Percentiles rank a stretch among this genome's conserved stretches.
phyloP scores from a whole-genome alignment of 2,888 invertebrate species.

The Drosophila mimetica region DNA sequence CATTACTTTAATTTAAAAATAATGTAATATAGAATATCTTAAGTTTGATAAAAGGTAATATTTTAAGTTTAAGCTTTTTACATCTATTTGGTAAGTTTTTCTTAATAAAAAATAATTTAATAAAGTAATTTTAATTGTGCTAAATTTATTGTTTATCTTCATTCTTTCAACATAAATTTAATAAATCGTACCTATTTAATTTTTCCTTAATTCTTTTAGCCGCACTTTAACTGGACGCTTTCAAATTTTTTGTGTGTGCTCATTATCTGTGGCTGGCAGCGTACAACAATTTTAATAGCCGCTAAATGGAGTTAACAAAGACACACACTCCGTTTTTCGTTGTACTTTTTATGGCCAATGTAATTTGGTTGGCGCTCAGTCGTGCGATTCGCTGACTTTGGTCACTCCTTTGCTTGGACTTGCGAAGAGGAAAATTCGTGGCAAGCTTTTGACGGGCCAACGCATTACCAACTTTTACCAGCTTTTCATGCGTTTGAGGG shows the following conservation, averaged over 20 bases:
- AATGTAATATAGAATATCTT: too few relatives aligned
- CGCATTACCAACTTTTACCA: constrained; percentile 58
- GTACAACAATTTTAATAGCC: constrained; percentile 34
- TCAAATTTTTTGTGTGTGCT: constrained; percentile 14
- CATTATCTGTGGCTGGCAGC: constrained; percentile 32
- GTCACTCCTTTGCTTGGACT: constrained; percentile 17
- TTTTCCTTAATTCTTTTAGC: background rate
- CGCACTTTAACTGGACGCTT: constrained; percentile 19
- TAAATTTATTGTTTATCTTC: too few relatives aligned
- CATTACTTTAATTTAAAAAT: too few relatives aligned
- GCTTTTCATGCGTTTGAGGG: constrained; percentile 46
- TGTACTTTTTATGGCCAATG: constrained; percentile 49
- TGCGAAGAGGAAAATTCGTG: constrained; percentile 42
- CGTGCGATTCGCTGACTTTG: constrained; percentile 39
- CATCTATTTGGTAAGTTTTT: too few relatives aligned
- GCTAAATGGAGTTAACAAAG: constrained; percentile 22
- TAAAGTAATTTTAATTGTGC: too few relatives aligned
- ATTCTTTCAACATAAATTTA: background rate
- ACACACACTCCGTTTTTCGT: constrained; percentile 15
- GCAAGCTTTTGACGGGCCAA: constrained; percentile 51
- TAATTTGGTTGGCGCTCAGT: constrained; percentile 56
- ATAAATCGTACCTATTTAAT: too few relatives aligned
- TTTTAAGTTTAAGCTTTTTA: too few relatives aligned
- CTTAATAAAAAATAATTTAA: background rate
- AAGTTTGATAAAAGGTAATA: too few relatives aligned